phyloP scores from a whole-genome alignment of 2,888 invertebrate species.

The Eupithecia subfuscata region DNA sequence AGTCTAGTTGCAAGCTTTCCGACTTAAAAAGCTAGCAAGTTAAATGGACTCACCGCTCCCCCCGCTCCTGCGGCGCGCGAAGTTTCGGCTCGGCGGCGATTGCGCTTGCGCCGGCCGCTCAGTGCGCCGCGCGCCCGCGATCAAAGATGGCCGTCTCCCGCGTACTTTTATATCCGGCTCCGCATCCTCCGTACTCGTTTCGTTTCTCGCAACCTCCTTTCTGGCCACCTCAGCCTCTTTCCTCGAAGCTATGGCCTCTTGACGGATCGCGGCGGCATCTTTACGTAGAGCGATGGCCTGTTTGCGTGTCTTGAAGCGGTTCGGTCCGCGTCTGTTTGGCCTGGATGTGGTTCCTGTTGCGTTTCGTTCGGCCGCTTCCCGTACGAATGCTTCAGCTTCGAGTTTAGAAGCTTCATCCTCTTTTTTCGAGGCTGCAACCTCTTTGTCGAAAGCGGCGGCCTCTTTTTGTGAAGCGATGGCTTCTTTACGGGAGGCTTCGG shows the following conservation, averaged over 20 bases:
- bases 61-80: slow-evolving; percentile 71
- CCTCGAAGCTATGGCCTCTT: slow-evolving; percentile 46
- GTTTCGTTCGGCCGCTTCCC: slow-evolving; percentile 32
- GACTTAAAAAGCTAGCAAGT: slow-evolving; percentile 19
- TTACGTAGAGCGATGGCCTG: slow-evolving; percentile 28
- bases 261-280: slow-evolving; percentile 22
- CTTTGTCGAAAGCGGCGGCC: slow-evolving; percentile 42
- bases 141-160: slow-evolving; percentile 65
- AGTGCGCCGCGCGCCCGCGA: slow-evolving; percentile 64
- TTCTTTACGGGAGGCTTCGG: slow-evolving; percentile 49
- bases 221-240: slow-evolving; percentile 40
- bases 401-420: slow-evolving; percentile 33
- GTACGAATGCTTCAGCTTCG: slow-evolving; percentile 31
- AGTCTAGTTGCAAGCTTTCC: slow-evolving; percentile 8
- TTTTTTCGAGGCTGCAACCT: slow-evolving; percentile 29
- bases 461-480: slow-evolving; percentile 35
- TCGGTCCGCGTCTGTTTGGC: slow-evolving; percentile 25
- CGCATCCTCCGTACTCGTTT: slow-evolving; percentile 41
- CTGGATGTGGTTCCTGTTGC: slow-evolving; percentile 31
- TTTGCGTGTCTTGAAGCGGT: slow-evolving; percentile 32
- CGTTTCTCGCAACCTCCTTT: slow-evolving; percentile 58
- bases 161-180: slow-evolving; percentile 46
- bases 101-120: slow-evolving; percentile 56
- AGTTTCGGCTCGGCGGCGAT: slow-evolving; percentile 61
- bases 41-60: slow-evolving; percentile 73